phyloP scores from a whole-genome alignment of 2,113 vertebrate genomes.

The Siniperca knerii region DNA sequence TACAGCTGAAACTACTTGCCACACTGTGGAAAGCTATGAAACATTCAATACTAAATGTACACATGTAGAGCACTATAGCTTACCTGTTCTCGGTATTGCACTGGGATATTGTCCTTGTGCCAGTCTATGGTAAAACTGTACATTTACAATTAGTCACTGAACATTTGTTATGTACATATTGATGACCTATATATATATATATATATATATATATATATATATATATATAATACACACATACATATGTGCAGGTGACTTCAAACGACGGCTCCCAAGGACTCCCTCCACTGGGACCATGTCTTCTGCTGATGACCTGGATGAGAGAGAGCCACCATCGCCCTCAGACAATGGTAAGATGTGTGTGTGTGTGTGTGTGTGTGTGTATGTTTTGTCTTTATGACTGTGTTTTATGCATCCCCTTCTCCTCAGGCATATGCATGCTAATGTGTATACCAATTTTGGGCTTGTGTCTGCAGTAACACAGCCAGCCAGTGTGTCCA shows the following conservation, averaged over 20 bases:
- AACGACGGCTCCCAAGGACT: slow-evolving; percentile 93
- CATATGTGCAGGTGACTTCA: slow-evolving; percentile 89
- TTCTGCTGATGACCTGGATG: slow-evolving; percentile 97
- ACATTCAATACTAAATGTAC: background rate
- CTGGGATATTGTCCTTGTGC: background rate
- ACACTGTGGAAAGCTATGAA: background rate
- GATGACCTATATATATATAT: background rate
- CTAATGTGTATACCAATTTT: background rate
- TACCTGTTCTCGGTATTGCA: background rate
- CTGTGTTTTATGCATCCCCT: background rate
- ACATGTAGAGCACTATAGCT: background rate
- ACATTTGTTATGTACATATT: background rate
- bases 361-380: background rate
- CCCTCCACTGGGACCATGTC: slow-evolving; percentile 99
- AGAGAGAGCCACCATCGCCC: slow-evolving; percentile 93
- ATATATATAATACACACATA: too few species aligned
- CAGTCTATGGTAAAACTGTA: background rate
- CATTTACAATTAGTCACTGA: background rate
- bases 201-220: background rate
- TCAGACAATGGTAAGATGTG: slow-evolving; percentile 89
- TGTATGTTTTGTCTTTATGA: background rate
- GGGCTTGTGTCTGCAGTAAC: slow-evolving; percentile 3
- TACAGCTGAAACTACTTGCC: background rate
- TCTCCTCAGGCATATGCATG: slow-evolving; percentile 1
- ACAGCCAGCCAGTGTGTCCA: background rate